Evolutionary conservation across 2,888 invertebrate species (phyloP), one percentile per base, ranked within the genome.

Genomic region (Eudasyphora cyanicolor): DNA sequence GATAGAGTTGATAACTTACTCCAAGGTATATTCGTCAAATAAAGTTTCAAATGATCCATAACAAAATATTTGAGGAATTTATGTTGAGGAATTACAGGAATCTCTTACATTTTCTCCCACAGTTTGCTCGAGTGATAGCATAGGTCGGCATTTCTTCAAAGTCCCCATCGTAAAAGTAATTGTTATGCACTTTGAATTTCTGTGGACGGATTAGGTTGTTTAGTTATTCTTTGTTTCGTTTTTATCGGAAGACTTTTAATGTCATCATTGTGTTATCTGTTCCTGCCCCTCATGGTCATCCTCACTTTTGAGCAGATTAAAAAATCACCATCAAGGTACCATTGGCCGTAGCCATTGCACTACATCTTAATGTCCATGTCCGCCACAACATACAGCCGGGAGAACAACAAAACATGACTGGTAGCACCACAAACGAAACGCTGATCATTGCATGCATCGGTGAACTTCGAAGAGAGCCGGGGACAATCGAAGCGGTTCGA

Each of bases 401-500:
- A 49, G 70, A 8, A 51, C 70, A 71, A 35, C 19, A 38, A 24
- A 27, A 73, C 71, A 71, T 69, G 54, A 54, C 71, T 45, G 45
- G 79, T 81, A 84, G 84, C 84, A 84, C 84, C 84, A 76, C 79
- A 84, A 84, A 82, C 89, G 89, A 89, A 6, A 8, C 32, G n/a
- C n/a, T n/a, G 2, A 45, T 90, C 88, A 89, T 87, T 3, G 67
- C n/a, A 86, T 87, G 89, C 90, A 86, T 88, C 87, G 87, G 84
- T 86, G 87, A 87, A 87, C 89, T 86, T 86, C 79, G 87, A 86
- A 86, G 87, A 86, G 76, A 29, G 57, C 38, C 62, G 49, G 82
- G 85, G 86, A 89, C 88, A 90, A 89, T 87, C 85, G 85, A 77
- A 86, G 88, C 90, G 90, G 90, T 86, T 86, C 86, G 87, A 89